These are phyloP conservation scores for Menidia beryllina DNA, from an alignment of 2,113 vertebrate genomes.

Conservation along the genomic window DNA sequence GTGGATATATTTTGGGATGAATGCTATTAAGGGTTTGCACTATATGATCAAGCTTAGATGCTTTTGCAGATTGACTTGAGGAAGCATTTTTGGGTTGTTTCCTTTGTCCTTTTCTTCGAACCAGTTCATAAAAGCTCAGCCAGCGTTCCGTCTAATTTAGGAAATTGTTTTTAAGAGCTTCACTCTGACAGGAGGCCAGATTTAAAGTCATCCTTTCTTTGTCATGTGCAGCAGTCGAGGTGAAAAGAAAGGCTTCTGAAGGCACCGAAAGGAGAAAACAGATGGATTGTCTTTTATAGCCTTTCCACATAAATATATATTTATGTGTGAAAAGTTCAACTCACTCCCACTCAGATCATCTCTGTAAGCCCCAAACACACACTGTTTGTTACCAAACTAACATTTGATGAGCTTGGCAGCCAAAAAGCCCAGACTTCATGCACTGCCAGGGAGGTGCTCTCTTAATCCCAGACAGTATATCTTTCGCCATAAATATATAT, in stretches of 20 bases:
- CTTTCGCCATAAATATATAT: constrained; percentile 1
- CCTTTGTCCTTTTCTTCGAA: constrained; percentile 21
- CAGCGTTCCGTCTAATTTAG: constrained; percentile 46
- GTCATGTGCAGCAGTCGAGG: constrained; percentile 11
- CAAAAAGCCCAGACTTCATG: constrained; percentile 11
- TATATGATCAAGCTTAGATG: background rate
- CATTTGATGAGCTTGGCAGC: constrained; percentile 6
- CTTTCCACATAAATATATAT: background rate
- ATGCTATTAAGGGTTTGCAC: background rate
- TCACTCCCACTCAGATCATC: constrained; percentile 8
- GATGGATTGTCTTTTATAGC: constrained; percentile 46
- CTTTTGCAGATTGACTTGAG: background rate
- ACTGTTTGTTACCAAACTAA: constrained; percentile 38
- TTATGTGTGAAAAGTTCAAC: constrained; percentile 43
- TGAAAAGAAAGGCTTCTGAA: constrained; percentile 39
- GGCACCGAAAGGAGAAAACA: constrained; percentile 31
- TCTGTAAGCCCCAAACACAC: constrained; percentile 36
- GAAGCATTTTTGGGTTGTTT: background rate
- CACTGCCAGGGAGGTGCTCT: constrained; percentile 1
- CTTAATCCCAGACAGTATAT: constrained; percentile 21
- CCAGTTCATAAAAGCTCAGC: constrained; percentile 34
- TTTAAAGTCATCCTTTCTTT: constrained; percentile 19
- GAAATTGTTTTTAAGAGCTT: constrained; percentile 46
- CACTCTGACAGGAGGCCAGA: constrained; percentile 10
- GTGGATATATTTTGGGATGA: background rate